Base-by-base conservation (phyloP, 2,888 invertebrate genomes). In the Zygaena filipendulae region DNA sequence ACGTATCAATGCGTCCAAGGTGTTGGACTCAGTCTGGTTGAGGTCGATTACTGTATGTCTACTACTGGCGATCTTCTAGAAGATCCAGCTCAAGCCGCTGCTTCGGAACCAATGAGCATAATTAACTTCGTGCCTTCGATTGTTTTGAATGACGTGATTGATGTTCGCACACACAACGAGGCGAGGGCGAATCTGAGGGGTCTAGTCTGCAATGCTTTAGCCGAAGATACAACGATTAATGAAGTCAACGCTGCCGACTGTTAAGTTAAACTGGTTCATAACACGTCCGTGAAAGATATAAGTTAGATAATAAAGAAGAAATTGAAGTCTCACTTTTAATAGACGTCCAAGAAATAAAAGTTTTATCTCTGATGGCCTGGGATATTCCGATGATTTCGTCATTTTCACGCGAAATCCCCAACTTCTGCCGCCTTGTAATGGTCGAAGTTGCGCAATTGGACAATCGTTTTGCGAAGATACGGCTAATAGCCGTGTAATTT, bases 371-470 rank as follows among this genome's bases (percentile, higher is more conserved):
- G 20, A 40, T 52, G 56, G 48, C 47, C 49, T 38, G 39, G 33
- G 32, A 35, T 32, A 43, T 38, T 47, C 26, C 36, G 39, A 38
- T 26, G 39, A 46, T 16, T 27, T 13, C 18, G 18, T 29, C n/a
- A n/a, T n/a, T n/a, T n/a, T n/a, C n/a, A n/a, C n/a, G n/a, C n/a
- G n/a, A n/a, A n/a, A 56, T 49, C 44, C 48, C 43, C 38, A 53
- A 56, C 52, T 60, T 52, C 10, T 9, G 9, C 45, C 56, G 53
- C 32, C 46, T 57, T 57, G 50, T 63, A 66, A 68, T 69, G 52
- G 63, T 45, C 50, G 36, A 67, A 69, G 57, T 69, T 69, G 44
- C 33, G 52, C 54, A 54, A 59, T 64, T 56, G 59, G 50, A 64
- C 55, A 57, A 62, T 62, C 51, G 47, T 47, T 41, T 45, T 20